phyloP scores from a whole-genome alignment of 1,140 invertebrate genomes.

The Ostrea denselamellosa region DNA sequence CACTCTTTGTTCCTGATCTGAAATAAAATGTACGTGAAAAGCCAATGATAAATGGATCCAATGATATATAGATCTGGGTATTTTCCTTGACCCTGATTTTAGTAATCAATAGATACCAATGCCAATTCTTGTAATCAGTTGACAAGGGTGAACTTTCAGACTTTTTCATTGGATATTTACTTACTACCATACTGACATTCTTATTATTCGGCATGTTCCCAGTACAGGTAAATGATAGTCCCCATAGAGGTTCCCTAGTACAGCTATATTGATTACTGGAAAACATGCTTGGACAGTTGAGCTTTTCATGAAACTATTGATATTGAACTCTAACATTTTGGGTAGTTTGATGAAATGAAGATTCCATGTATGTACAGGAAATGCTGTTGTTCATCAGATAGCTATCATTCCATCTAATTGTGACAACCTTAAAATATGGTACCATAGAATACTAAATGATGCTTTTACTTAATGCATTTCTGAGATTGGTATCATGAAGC shows the following conservation, averaged over 20 bases:
- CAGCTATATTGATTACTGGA: not conserved
- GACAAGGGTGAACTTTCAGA: not conserved
- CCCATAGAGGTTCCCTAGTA: not conserved
- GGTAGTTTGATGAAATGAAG: constrained; percentile 20
- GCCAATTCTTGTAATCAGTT: constrained; percentile 4
- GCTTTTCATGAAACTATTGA: not conserved
- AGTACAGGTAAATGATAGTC: not conserved
- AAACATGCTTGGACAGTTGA: not conserved
- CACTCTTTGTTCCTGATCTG: constrained; percentile 5
- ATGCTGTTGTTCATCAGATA: constrained; percentile 12
- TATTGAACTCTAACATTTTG: not conserved
- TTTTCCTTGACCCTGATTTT: not conserved
- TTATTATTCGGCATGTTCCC: not conserved
- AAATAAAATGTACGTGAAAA: not conserved
- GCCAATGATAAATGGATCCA: not conserved
- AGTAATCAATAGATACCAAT: constrained; percentile 11
- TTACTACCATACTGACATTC: not conserved
- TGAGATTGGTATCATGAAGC: not conserved
- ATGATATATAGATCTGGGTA: not conserved
- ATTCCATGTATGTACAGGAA: constrained; percentile 2
- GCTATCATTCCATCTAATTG: not conserved
- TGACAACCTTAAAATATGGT: not conserved
- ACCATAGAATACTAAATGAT: not conserved
- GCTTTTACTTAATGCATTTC: not conserved
- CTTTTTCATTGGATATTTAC: constrained; percentile 11